Base-by-base conservation (phyloP, 2,888 invertebrate genomes). In the Heteromyza rotundicornis region DNA sequence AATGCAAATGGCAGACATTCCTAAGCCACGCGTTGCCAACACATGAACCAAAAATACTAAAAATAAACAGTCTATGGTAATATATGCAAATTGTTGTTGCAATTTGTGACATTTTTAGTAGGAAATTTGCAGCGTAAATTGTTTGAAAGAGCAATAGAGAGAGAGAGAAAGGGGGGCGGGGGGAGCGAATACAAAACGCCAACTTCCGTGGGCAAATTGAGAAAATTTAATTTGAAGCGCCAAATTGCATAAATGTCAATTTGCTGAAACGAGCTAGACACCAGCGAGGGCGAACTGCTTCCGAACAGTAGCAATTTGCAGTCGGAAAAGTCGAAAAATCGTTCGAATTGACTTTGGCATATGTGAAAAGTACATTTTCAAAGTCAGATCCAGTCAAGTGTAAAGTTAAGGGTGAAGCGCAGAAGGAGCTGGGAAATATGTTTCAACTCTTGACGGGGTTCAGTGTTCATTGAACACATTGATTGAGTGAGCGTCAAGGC, bases 221-320 rank as follows among this genome's bases (percentile, higher is more conserved):
- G 62, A 64, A 65, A 77, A 76, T 76, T 76, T 67, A 76, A 77
- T 76, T 77, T 77, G 63, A 68, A 65, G 68, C 69, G 70, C 68
- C 70, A 76, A 66, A 77, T 75, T 74, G 71, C 72, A 74, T 75
- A 73, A 77, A 77, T 72, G 75, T 75, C 75, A 72, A 71, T 71
- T 76, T 71, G 7, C 17, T 19, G 17, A 19, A 17, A 20, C 47
- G 14, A 3, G 51, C 53, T 36, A 24, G 23, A 23, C 17, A 35
- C 17, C n/a, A 35, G 3, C 40, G 16, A 40, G 10, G 12, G 40
- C 40, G 14, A 10, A 10, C 14, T n/a, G 19, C 14, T 36, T 32
- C 27, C 16, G 16, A 20, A 53, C 5, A 16, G n/a, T 53, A 32
- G 40, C 40, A 40, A 27, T 27, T 27, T 5, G 27, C 10, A 27